Base-by-base conservation (phyloP, 1,140 invertebrate genomes). In the Drosophila dunni region DNA sequence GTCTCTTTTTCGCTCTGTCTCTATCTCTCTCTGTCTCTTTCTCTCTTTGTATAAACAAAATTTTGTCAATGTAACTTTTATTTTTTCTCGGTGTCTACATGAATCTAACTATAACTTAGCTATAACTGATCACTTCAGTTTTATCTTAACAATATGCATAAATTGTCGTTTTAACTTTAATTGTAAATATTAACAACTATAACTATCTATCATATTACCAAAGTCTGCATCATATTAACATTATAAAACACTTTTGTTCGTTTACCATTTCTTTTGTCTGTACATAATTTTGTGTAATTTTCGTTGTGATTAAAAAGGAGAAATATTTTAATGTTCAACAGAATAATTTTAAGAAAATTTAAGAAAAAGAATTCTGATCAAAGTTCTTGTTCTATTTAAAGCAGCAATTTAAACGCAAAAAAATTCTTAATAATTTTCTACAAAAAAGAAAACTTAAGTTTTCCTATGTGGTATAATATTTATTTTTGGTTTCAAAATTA, bases 21-120 rank as follows among this genome's bases (percentile, higher is more conserved):
- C 36, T 57, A 1, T 42, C 10, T 57, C 15, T 40, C 29, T 50
- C 46, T 64, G 45, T 63, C 44, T 48, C 42, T 62, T 29, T 62
- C 20, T 53, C 8, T 51, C 46, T 42, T 29, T 40, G 7, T 42
- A 8, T 46, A 24, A 24, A 50, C 11, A 11, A 29, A 29, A 7
- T 34, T 29, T 15, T 34, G n/a, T 48, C 8, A 48, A 2, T 51
- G 20, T 51, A 51, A 1, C 2, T 42, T 13, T 42, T 13, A 42
- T 3, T 42, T 3, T 42, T 42, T 42, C 7, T 42, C 40, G 40
- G 13, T 42, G 40, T 42, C 40, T 42, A 11, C 40, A n/a, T 42
- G 11, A 7, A 11, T 13, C 11, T 42, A 13, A 42, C 4, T 13
- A 13, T 42, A 13, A 13, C n/a, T 42, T 13, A 42, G 40, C 3